Conservation (phyloP, 2,797 vertebrate genomes). For the Anguilla pacifica region DNA sequence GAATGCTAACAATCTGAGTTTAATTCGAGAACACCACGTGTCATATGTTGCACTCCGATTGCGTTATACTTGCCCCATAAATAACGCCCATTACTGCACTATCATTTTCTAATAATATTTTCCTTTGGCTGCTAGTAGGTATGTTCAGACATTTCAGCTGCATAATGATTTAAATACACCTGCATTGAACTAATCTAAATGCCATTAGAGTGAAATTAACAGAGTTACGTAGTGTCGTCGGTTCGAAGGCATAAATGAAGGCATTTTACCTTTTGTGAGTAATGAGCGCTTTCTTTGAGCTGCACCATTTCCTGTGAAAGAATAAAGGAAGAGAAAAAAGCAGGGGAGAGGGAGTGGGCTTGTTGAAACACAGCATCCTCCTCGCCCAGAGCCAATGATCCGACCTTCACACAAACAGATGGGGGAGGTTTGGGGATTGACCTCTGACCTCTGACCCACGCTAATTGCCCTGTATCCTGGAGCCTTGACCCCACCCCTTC, state of each 20-base stretch:
- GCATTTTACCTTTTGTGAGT: conserved; percentile 51
- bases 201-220: conserved; percentile 31
- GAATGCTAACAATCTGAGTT: conserved; percentile 5
- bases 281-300: conserved; percentile 52
- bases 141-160: conserved; percentile 38
- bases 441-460: conserved; percentile 57
- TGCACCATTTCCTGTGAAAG: conserved; percentile 53
- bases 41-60: conserved; percentile 47
- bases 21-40: conserved; percentile 51
- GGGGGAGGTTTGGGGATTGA: conserved; percentile 50
- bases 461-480: conserved; percentile 31
- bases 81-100: conserved; percentile 39
- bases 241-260: conserved; percentile 20
- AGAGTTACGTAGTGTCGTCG: conserved; percentile 7
- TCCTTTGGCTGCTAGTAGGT: conserved; percentile 35
- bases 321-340: conserved; percentile 41
- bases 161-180: conserved; percentile 40
- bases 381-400: conserved; percentile 24
- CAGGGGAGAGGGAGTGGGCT: conserved; percentile 41
- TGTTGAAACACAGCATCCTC: conserved; percentile 58
- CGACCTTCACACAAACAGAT: conserved; percentile 41
- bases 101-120: conserved; percentile 51
- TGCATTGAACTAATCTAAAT: conserved; percentile 29
- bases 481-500: conserved; percentile 23
- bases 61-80: conserved; percentile 10